Percentiles rank a stretch among this genome's conserved stretches.
Evolutionary conservation across 2,797 vertebrate species (phyloP).

Genomic region (Chaunax sp.): DNA sequence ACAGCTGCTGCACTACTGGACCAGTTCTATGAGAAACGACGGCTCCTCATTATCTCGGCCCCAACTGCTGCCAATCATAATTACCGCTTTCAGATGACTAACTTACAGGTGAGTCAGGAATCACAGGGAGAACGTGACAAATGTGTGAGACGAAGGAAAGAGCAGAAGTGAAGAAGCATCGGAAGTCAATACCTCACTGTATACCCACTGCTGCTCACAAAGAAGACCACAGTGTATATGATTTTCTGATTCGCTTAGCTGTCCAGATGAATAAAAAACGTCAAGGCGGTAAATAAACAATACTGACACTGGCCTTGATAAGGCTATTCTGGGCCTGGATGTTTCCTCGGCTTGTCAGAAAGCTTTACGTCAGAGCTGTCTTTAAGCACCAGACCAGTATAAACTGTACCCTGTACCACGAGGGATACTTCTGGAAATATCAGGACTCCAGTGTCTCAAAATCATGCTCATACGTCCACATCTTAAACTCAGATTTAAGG

Average conservation of each 20-base stretch:
- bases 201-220: constrained; percentile 18
- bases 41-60: constrained; percentile 94
- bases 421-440: not conserved
- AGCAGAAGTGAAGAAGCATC: not conserved
- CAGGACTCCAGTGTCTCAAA: not conserved
- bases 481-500: not conserved
- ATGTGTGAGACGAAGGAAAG: constrained; percentile 1
- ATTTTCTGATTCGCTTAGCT: not conserved
- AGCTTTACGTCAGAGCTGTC: constrained; percentile 44
- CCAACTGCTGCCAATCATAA: constrained; percentile 96
- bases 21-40: constrained; percentile 97
- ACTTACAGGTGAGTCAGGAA: constrained; percentile 90
- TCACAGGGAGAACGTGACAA: not conserved
- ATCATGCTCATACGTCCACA: not conserved
- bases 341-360: constrained; percentile 45
- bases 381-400: constrained; percentile 31
- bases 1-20: constrained; percentile 93
- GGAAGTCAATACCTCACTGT: not conserved
- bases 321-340: constrained; percentile 53
- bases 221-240: constrained; percentile 11
- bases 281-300: constrained; percentile 51
- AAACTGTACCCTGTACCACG: not conserved
- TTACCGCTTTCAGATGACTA: constrained; percentile 95
- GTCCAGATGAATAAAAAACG: constrained; percentile 47
- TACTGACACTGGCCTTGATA: constrained; percentile 47